phyloP scores from a whole-genome alignment of 2,888 invertebrate genomes.

The Orchesellides sinensis region DNA sequence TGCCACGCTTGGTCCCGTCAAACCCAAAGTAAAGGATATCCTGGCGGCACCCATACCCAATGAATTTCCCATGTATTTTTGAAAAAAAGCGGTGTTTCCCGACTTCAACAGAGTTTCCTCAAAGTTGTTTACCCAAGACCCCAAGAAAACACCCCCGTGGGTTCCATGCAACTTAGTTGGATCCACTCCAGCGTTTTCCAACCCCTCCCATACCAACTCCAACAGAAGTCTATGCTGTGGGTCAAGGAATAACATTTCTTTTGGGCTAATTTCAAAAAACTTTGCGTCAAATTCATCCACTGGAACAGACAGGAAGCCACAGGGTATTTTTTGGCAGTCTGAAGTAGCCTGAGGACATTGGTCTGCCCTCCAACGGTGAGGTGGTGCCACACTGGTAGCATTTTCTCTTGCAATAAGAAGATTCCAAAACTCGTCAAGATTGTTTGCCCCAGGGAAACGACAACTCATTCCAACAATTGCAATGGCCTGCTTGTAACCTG shows the following conservation, averaged over 20 bases:
- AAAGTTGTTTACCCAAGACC: slow-evolving; percentile 38
- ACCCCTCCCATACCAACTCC: slow-evolving; percentile 33
- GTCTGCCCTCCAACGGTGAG: neutral
- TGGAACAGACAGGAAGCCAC: neutral
- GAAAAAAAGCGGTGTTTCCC: slow-evolving; percentile 10
- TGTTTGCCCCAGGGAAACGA: neutral
- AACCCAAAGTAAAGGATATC: slow-evolving; percentile 35
- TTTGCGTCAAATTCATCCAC: slow-evolving; percentile 19
- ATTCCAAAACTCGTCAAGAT: slow-evolving; percentile 35
- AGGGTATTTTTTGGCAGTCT: neutral
- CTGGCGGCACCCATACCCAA: slow-evolving; percentile 39
- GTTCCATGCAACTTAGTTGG: neutral
- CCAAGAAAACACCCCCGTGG: slow-evolving; percentile 19
- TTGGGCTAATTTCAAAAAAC: slow-evolving; percentile 8
- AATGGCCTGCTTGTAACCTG: slow-evolving; percentile 7
- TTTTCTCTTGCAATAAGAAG: neutral
- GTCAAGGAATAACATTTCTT: neutral
- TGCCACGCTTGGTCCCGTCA: slow-evolving; percentile 43
- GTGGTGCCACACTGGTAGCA: neutral
- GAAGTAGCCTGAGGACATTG: neutral
- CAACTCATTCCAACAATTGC: slow-evolving; percentile 31
- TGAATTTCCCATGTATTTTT: slow-evolving; percentile 48
- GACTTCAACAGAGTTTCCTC: slow-evolving; percentile 7
- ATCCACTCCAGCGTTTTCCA: slow-evolving; percentile 27
- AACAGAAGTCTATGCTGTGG: slow-evolving; percentile 22